A percentile compares a stretch with the other conserved stretches of the same genome.
Conservation (phyloP, 2,888 invertebrate species). For the Chaetoderma sp. region DNA sequence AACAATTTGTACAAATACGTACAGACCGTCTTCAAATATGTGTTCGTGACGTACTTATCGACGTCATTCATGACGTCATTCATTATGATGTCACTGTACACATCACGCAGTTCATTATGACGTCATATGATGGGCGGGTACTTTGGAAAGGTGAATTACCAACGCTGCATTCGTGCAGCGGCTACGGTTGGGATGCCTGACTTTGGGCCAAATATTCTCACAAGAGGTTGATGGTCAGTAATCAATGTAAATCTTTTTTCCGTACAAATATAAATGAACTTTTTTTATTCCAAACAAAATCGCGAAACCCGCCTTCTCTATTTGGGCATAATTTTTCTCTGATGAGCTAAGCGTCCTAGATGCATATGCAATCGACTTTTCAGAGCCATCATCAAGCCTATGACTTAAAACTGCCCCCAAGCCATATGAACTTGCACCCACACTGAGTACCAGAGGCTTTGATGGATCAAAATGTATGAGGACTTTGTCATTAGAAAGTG, state of each 20-base stretch:
- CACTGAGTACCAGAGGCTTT: conserved; percentile 55
- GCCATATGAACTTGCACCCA: conserved; percentile 65
- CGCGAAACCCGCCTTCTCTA: conserved; percentile 67
- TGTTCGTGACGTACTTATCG: too few relatives aligned
- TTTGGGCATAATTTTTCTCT: conserved; percentile 62
- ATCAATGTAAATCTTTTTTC: conserved; percentile 36
- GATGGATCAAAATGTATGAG: conserved; percentile 58
- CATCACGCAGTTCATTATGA: too few relatives aligned
- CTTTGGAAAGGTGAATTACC: too few relatives aligned
- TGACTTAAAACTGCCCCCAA: conserved; percentile 56
- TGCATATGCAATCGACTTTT: conserved; percentile 66
- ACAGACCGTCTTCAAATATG: too few relatives aligned
- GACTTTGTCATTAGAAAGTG: conserved; percentile 33
- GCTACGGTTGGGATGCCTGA: neutral
- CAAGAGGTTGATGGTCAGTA: neutral
- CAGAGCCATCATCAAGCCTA: conserved; percentile 27
- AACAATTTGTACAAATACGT: too few relatives aligned
- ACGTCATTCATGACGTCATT: too few relatives aligned
- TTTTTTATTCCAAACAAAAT: conserved; percentile 55
- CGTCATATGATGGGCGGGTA: too few relatives aligned
- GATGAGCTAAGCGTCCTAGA: conserved; percentile 67
- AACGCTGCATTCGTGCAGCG: neutral
- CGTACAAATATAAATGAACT: conserved; percentile 60
- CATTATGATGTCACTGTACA: too few relatives aligned
- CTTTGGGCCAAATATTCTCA: neutral